Evolutionary conservation across 2,888 invertebrate species (phyloP).

Genomic region (Amphipyra berbera): DNA sequence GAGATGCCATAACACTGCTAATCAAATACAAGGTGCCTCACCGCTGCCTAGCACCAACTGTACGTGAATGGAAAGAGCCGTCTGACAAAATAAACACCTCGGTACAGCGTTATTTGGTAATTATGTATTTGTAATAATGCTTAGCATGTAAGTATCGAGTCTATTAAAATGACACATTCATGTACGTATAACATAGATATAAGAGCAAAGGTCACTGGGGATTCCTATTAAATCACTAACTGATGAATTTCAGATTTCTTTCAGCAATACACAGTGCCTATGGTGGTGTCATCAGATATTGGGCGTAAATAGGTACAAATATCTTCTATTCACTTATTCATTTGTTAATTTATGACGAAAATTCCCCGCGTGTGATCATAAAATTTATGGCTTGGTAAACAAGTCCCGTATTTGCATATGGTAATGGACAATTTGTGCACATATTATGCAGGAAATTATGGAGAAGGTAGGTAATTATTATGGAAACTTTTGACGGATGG

Average conservation of each 20-base stretch:
- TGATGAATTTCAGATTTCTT: constrained; percentile 4
- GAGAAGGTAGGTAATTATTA: constrained; percentile 25
- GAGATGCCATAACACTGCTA: constrained; percentile 2
- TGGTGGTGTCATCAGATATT: neutral
- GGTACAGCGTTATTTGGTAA: constrained; percentile 12
- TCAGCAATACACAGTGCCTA: neutral
- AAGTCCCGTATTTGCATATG: constrained; percentile 43
- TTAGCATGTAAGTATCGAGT: constrained; percentile 11
- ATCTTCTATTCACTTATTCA: constrained; percentile 16
- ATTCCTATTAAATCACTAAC: neutral
- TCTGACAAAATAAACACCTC: constrained; percentile 12
- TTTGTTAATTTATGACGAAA: constrained; percentile 29
- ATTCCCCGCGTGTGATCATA: constrained; percentile 16
- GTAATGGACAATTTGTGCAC: constrained; percentile 45
- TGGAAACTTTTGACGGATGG: constrained; percentile 27
- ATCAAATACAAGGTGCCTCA: constrained; percentile 6
- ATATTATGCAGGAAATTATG: constrained; percentile 34
- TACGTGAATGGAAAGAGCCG: constrained; percentile 6
- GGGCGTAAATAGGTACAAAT: neutral
- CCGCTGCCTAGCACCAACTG: neutral
- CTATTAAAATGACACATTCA: neutral
- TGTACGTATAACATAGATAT: constrained; percentile 3
- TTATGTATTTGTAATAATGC: constrained; percentile 21
- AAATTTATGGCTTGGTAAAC: constrained; percentile 35
- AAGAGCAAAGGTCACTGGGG: constrained; percentile 2